A percentile compares a stretch with the other conserved stretches of the same genome.
Evolutionary conservation across 2,797 vertebrate genomes (phyloP).

Genomic region (Poliocrania exsul): DNA sequence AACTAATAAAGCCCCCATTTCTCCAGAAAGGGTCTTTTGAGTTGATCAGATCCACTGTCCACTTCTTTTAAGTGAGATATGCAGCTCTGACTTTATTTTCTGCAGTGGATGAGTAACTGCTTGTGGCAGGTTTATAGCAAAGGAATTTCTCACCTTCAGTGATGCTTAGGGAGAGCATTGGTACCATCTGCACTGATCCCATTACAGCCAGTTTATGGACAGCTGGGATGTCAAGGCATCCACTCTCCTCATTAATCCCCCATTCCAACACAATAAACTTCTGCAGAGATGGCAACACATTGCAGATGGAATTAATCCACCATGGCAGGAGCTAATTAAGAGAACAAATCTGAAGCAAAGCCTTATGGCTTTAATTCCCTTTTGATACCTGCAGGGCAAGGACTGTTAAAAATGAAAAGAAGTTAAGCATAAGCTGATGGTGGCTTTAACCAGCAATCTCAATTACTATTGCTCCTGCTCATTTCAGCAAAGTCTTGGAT

Average conservation of each 20-base stretch:
- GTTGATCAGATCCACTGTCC: not conserved
- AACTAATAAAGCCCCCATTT: not conserved
- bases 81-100: not conserved
- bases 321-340: constrained; percentile 61
- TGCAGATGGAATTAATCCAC: constrained; percentile 66
- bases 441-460: constrained; percentile 20
- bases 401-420: constrained; percentile 51
- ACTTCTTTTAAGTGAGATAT: not conserved
- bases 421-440: constrained; percentile 1
- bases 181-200: constrained; percentile 57
- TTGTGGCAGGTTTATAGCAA: constrained; percentile 28
- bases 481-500: not conserved
- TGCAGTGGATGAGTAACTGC: not conserved
- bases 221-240: constrained; percentile 41
- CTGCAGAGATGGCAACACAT: constrained; percentile 44
- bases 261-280: constrained; percentile 41
- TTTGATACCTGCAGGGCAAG: constrained; percentile 61
- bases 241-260: constrained; percentile 47
- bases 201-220: not conserved
- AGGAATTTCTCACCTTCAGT: constrained; percentile 47
- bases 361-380: constrained; percentile 59
- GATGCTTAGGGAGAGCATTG: constrained; percentile 20
- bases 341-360: constrained; percentile 61
- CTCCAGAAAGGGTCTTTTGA: not conserved
- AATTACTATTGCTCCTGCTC: not conserved